phyloP scores from a whole-genome alignment of 2,888 invertebrate species.

The Cheilosia scutellata region DNA sequence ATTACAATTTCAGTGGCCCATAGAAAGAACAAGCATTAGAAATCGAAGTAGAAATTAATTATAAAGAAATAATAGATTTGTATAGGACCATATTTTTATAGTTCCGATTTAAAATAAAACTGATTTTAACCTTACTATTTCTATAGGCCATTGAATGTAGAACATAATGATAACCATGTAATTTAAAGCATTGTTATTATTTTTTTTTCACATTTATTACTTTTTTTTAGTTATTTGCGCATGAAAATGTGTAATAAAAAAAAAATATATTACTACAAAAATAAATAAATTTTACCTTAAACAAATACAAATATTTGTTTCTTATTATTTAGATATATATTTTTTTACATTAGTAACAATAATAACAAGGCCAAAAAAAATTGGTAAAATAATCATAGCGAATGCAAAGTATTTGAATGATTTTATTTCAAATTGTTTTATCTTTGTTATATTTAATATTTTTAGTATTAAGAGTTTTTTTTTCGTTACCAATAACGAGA shows the following conservation, averaged over 20 bases:
- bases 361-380: conserved; percentile 59
- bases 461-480: conserved; percentile 24
- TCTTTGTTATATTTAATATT: conserved; percentile 10
- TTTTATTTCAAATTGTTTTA: conserved; percentile 33
- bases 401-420: conserved; percentile 49
- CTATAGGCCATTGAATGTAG: conserved; percentile 7
- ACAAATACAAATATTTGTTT: conserved; percentile 33
- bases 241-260: conserved; percentile 28
- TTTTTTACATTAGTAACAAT: conserved; percentile 28
- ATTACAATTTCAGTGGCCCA: neutral
- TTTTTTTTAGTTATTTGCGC: conserved; percentile 19
- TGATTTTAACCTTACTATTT: neutral
- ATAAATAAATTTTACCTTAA: conserved; percentile 41
- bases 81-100: neutral
- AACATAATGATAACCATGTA: neutral
- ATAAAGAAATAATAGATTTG: too few relatives aligned
- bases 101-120: neutral
- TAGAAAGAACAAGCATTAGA: conserved; percentile 3
- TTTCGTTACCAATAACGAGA: neutral
- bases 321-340: neutral
- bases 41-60: neutral
- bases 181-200: neutral
- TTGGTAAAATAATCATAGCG: conserved; percentile 56
- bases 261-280: conserved; percentile 33
- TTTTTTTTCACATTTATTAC: neutral